Percentiles rank a stretch among this genome's conserved stretches.
Evolutionary conservation across 2,113 vertebrate species (phyloP).

Genomic region (Hippocampus barbouri): DNA sequence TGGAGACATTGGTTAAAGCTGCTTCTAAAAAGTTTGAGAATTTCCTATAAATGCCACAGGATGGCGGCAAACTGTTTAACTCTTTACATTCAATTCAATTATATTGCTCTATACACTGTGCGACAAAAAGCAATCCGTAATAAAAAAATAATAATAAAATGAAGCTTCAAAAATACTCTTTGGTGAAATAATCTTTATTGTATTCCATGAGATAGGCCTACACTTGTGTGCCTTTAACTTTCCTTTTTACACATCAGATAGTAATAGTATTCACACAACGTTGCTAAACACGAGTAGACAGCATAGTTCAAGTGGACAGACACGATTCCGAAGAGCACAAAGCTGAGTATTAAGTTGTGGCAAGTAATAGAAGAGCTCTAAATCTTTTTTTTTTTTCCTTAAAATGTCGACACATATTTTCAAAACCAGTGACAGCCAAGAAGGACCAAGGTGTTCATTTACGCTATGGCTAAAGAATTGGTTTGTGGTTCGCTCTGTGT

Average conservation of each 20-base stretch:
- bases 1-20: too few species aligned
- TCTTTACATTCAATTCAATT: too few species aligned
- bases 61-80: background rate
- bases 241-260: conserved; percentile 83
- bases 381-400: conserved; percentile 48
- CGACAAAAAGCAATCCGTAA: too few species aligned
- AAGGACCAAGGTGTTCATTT: conserved; percentile 54
- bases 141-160: conserved; percentile 3
- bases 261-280: conserved; percentile 84
- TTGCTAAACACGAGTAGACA: conserved; percentile 88
- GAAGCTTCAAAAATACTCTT: conserved; percentile 15
- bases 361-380: conserved; percentile 70
- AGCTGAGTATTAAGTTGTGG: conserved; percentile 81
- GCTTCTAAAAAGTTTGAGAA: background rate
- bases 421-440: conserved; percentile 54
- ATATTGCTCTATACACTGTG: too few species aligned
- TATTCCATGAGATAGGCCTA: conserved; percentile 79
- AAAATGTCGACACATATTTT: conserved; percentile 47
- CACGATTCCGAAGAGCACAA: conserved; percentile 82
- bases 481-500: conserved; percentile 27
- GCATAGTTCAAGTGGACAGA: conserved; percentile 79
- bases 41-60: background rate
- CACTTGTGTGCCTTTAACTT: conserved; percentile 77
- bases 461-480: conserved; percentile 52
- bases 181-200: conserved; percentile 84